These are phyloP conservation scores for Mustela erminea DNA, from an alignment of 2,797 vertebrate genomes.

Conservation along the genomic window DNA sequence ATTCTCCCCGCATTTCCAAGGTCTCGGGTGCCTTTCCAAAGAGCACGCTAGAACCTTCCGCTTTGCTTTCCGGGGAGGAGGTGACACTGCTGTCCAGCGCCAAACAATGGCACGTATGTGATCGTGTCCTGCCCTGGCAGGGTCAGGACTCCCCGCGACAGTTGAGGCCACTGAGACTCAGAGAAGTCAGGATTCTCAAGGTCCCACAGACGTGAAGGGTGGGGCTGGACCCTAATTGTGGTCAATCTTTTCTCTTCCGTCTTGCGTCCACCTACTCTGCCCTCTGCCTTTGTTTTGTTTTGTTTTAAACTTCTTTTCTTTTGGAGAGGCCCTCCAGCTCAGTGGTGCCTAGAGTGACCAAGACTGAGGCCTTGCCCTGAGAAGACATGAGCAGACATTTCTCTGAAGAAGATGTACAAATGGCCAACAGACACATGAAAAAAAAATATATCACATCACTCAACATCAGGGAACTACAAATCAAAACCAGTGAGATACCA, in stretches of 20 bases:
- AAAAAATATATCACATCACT: neutral
- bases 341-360: neutral
- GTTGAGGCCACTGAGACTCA: neutral
- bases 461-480: neutral
- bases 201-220: neutral
- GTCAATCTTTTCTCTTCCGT: neutral
- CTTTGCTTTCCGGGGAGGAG: neutral
- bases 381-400: neutral
- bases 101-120: neutral
- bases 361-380: neutral
- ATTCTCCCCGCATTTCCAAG: neutral
- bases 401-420: neutral
- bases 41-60: neutral
- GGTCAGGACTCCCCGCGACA: neutral
- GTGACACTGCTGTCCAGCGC: neutral
- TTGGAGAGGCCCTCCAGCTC: neutral
- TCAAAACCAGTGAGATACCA: neutral
- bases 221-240: neutral
- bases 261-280: neutral
- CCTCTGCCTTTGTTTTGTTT: neutral
- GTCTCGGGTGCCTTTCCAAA: neutral
- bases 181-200: neutral
- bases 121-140: neutral
- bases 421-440: neutral
- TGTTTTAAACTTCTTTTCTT: neutral